Evolutionary conservation across 2,113 vertebrate species (phyloP), one percentile per base, ranked within the genome.

Genomic region (Pipa parva): DNA sequence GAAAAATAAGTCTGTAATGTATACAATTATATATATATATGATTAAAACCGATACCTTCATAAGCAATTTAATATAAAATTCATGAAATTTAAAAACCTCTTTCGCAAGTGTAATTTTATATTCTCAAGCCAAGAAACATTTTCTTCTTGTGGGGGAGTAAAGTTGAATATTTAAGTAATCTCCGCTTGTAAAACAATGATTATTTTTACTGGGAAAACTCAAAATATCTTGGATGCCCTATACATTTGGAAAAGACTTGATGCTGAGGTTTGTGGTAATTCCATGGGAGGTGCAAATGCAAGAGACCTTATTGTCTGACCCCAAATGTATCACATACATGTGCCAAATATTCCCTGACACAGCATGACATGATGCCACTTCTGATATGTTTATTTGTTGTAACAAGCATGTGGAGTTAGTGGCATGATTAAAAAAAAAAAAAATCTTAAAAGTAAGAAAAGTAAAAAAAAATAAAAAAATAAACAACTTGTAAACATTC

Each of bases 141-240:
- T 18, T 33, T 7, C 7, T 22, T 8, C 17, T 25, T 27, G 37
- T 20, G 55, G 64, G 64, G 56, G 55, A 68, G 63, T 21, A 17
- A 26, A 21, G 64, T 7, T 33, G 57, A 67, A 59, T 67, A 59
- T 37, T 59, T 68, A 55, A 37, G 48, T 59, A 37, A 59, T 59
- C 56, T 68, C 55, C 50, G 29, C 64, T 36, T 18, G 64, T 50
- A 68, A 59, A 50, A 59, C 55, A 59, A 68, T 68, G 29, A 59
- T 68, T 68, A 59, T 68, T 59, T 50, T 20, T 36, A 48, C 29
- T 39, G 15, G 45, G 55, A 68, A 68, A 59, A 36, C 55, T 66
- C 4, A 28, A 13, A 59, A 57, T 31, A 25, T 59, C 45, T 50
- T 67, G 55, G 54, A 67, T 49, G 28, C 27, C 8, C 37, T 26